phyloP scores from a whole-genome alignment of 2,113 vertebrate genomes.

The Alectura lathami region DNA sequence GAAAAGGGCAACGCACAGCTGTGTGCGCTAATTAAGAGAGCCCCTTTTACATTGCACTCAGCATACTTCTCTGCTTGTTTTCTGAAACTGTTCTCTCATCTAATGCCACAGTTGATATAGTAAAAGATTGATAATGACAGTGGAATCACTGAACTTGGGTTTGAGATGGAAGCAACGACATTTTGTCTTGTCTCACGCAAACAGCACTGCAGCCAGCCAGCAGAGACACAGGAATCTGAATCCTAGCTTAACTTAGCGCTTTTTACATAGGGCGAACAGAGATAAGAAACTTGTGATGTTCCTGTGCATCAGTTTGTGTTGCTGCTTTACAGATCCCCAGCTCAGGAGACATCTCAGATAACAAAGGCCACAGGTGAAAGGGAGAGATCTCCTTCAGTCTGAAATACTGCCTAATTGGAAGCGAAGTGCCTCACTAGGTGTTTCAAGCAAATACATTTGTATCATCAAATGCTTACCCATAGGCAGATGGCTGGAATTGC shows the following conservation, averaged over 20 bases:
- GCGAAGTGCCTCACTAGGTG: not conserved
- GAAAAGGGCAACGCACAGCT: not conserved
- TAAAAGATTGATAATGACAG: not conserved
- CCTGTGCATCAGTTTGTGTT: not conserved
- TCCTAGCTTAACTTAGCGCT: not conserved
- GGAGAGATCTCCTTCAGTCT: not conserved
- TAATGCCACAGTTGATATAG: not conserved
- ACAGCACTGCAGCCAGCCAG: not conserved
- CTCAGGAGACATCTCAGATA: not conserved
- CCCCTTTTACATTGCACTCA: not conserved
- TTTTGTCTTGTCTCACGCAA: not conserved
- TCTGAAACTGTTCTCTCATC: not conserved
- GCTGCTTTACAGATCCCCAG: not conserved
- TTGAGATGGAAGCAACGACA: fast-evolving
- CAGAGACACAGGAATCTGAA: not conserved
- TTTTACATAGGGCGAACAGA: not conserved
- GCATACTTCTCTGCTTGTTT: not conserved
- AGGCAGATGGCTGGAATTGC: constrained; percentile 36
- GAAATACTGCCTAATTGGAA: constrained; percentile 12
- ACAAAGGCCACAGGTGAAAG: not conserved
- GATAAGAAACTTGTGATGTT: not conserved
- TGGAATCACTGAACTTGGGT: not conserved
- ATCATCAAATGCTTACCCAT: constrained; percentile 29
- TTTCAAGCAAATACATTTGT: not conserved
- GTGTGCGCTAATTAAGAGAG: not conserved